Evolutionary conservation across 2,113 vertebrate species (phyloP).

Genomic region (Reinhardtius hippoglossoides): DNA sequence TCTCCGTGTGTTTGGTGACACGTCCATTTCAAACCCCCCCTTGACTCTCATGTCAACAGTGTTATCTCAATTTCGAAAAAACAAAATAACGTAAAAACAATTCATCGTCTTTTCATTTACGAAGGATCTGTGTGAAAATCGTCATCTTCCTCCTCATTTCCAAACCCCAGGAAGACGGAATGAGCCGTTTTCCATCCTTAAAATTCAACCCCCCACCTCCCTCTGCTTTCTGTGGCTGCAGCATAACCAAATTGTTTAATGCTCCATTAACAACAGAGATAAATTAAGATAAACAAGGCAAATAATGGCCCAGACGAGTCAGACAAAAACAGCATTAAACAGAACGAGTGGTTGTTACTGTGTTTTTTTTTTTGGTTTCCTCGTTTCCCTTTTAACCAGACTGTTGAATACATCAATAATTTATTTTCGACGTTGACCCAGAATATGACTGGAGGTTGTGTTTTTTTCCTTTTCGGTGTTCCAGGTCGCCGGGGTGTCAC

Average conservation of each 20-base stretch:
- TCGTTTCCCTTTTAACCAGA: not conserved
- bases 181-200: not conserved
- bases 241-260: constrained; percentile 8
- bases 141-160: not conserved
- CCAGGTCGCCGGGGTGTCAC: constrained; percentile 93
- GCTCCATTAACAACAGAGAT: not conserved
- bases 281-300: constrained; percentile 5
- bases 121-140: no score
- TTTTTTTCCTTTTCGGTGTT: constrained; percentile 17
- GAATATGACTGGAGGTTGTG: constrained; percentile 14
- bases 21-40: no score
- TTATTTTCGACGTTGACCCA: constrained; percentile 12
- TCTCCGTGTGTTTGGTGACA: not conserved
- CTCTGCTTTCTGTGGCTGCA: not conserved
- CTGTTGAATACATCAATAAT: constrained; percentile 1
- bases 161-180: not conserved
- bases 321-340: not conserved
- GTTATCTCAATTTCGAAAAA: no score
- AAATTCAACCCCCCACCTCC: not conserved
- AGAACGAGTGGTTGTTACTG: not conserved
- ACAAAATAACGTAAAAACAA: no score
- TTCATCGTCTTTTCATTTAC: no score
- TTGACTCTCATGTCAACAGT: no score
- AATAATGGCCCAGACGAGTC: not conserved
- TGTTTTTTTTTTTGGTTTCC: not conserved